Evolutionary conservation across 2,797 vertebrate genomes (phyloP), one percentile per base, ranked within the genome.

Genomic region (Alfaro cultratus): DNA sequence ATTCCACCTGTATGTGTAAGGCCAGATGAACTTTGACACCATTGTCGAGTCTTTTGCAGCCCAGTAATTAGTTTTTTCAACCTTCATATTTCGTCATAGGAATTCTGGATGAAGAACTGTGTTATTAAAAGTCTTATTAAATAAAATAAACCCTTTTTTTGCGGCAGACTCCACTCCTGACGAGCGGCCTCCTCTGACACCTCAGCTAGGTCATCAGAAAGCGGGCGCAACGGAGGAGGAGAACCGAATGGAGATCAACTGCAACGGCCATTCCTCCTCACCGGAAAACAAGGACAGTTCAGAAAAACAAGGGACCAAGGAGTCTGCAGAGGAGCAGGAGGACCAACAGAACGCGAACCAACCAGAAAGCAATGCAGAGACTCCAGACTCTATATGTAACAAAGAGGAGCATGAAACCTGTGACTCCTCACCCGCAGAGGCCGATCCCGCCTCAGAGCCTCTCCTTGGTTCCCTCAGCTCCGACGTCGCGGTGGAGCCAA

Each of bases 231-330:
- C 26, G 79, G 91, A 94, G 79, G 91, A 92, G 67, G 88, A 85
- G 78, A 86, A 73, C 62, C 77, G 68, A 29, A 91, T 94, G 89
- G 96, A 97, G 55, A 93, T 97, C 51, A 97, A 97, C 90, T 97
- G 96, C 93, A 98, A 97, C 0, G 97, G 97, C 49, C 93, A 95
- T 73, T 31, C 93, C 76, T 46, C 90, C 46, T 91, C 90, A 23
- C 86, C 91, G 67, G 91, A 81, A 23, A 93, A 89, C 0, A 92
- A 96, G 94, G 90, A 93, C 26, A 87, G 75, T 68, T 55, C 23
- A 8, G 87, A 90, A 15, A 94, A 89, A 94, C 91, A 92, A 90
- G 87, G 92, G 95, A 87, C 86, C 73, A 80, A 87, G 53, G 77
- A 82, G 79, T 79, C 73, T 12, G 62, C n/a, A 1, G 84, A 93